Evolutionary conservation across 2,797 vertebrate species (phyloP).

Genomic region (Oophaga sylvatica): DNA sequence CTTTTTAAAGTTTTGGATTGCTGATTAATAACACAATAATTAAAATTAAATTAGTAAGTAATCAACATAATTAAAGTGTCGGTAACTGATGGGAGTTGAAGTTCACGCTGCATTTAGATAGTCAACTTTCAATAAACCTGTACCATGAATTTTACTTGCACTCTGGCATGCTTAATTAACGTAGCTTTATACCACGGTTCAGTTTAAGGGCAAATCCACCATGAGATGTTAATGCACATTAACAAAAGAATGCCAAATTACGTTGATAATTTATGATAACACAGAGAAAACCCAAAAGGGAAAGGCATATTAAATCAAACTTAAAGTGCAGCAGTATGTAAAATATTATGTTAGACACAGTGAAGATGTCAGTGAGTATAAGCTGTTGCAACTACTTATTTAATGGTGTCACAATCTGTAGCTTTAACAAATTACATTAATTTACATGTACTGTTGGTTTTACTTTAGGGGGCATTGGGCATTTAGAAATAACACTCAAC

Average conservation of each 20-base stretch:
- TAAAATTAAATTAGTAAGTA: constrained; percentile 44
- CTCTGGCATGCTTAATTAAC: constrained; percentile 56
- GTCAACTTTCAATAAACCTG: constrained; percentile 38
- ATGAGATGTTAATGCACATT: constrained; percentile 60
- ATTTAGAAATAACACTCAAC: background rate
- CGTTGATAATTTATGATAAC: constrained; percentile 60
- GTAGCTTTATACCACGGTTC: constrained; percentile 54
- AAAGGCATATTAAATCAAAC: constrained; percentile 57
- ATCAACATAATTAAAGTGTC: constrained; percentile 53
- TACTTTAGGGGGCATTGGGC: constrained; percentile 7
- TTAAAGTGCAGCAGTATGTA: constrained; percentile 59
- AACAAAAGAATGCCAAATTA: constrained; percentile 60
- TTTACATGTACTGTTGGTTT: constrained; percentile 28
- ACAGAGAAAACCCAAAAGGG: constrained; percentile 58
- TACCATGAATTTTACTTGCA: constrained; percentile 51
- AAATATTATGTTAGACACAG: constrained; percentile 54
- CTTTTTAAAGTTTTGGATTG: constrained; percentile 23
- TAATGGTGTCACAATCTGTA: constrained; percentile 43
- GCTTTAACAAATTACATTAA: constrained; percentile 34
- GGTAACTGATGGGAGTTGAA: constrained; percentile 47
- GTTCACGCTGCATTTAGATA: constrained; percentile 45
- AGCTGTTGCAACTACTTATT: constrained; percentile 23
- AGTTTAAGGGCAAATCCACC: constrained; percentile 55
- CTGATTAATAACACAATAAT: constrained; percentile 26
- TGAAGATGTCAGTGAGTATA: constrained; percentile 46